Evolutionary conservation across 2,113 vertebrate genomes (phyloP).

Genomic region (Pteropus alecto): DNA sequence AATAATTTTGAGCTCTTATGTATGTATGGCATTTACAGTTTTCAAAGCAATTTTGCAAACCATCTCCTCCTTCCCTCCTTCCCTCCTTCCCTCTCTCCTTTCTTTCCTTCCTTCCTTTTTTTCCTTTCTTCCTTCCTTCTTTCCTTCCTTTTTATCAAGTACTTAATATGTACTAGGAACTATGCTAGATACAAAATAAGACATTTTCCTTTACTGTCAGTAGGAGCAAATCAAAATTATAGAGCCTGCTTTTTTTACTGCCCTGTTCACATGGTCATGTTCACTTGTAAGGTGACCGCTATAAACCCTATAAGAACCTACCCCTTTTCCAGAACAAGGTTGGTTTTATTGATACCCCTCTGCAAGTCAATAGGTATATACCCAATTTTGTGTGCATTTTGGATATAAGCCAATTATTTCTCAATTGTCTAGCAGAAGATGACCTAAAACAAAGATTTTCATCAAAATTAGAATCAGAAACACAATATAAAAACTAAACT

Average conservation of each 20-base stretch:
- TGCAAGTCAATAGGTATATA: not conserved
- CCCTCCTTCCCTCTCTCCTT: accelerated
- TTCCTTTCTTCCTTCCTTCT: accelerated
- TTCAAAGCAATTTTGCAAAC: not conserved
- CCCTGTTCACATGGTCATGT: not conserved
- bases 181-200: not conserved
- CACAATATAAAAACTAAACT: not conserved
- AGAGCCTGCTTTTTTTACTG: not conserved
- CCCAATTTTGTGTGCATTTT: not conserved
- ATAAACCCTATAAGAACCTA: not conserved
- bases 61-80: not conserved
- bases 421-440: not conserved
- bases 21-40: not conserved
- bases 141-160: not conserved
- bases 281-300: not conserved
- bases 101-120: accelerated
- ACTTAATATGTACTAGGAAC: not conserved
- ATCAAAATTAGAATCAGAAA: conserved; percentile 7
- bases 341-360: not conserved
- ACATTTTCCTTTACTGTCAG: not conserved
- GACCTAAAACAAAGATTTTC: not conserved
- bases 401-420: not conserved
- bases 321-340: not conserved
- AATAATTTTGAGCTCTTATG: not conserved
- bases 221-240: not conserved